A percentile compares a stretch with the other conserved stretches of the same genome.
Conservation (phyloP, 2,888 invertebrate genomes). For the Melangyna quadrimaculata region DNA sequence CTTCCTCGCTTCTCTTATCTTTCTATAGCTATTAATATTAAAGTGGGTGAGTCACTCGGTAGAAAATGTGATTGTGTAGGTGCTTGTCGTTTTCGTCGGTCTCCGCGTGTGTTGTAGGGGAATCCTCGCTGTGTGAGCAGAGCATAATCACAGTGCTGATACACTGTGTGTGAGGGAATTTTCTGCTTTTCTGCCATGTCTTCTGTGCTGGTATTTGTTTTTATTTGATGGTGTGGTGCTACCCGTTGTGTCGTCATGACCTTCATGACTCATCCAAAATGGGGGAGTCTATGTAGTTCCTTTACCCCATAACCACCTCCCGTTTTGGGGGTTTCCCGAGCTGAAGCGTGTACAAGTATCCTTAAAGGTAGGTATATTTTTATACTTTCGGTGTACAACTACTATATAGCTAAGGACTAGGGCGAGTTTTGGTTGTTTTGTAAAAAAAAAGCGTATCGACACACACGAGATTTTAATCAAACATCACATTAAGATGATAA, state of each 20-base stretch:
- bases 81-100: slow-evolving; percentile 36
- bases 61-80: slow-evolving; percentile 50
- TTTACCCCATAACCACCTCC: slow-evolving; percentile 54
- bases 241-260: slow-evolving; percentile 79
- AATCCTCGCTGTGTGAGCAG: slow-evolving; percentile 47
- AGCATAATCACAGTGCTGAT: no score
- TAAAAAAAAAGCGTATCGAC: not conserved
- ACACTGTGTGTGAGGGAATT: slow-evolving; percentile 67
- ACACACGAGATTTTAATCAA: not conserved
- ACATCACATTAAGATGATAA: not conserved
- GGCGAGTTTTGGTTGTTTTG: not conserved
- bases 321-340: slow-evolving; percentile 75
- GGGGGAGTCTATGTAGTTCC: slow-evolving; percentile 61
- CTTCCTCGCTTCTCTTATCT: slow-evolving; percentile 37
- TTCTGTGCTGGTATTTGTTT: slow-evolving; percentile 50
- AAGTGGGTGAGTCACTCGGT: slow-evolving; percentile 69
- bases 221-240: slow-evolving; percentile 73
- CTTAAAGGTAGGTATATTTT: not conserved
- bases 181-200: slow-evolving; percentile 62
- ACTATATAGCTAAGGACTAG: not conserved
- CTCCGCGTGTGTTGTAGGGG: slow-evolving; percentile 44
- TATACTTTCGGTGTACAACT: not conserved
- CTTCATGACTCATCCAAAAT: slow-evolving; percentile 81
- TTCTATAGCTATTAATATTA: slow-evolving; percentile 66
- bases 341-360: slow-evolving; percentile 40